phyloP scores from a whole-genome alignment of 2,797 vertebrate genomes.

The Sebastes vulpes region DNA sequence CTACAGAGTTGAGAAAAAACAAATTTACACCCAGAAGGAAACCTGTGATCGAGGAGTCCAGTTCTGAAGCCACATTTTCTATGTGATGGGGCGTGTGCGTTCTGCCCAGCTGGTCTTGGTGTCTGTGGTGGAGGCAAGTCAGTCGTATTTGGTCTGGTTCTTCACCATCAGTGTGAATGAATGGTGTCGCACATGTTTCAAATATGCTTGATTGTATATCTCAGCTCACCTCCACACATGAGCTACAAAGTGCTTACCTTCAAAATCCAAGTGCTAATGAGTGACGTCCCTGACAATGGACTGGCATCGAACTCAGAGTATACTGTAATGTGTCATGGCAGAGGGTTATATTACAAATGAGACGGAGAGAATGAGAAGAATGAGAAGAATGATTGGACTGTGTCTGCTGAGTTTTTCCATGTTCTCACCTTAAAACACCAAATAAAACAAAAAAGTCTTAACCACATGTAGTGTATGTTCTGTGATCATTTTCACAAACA shows the following conservation, averaged over 20 bases:
- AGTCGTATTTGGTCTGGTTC: slow-evolving; percentile 16
- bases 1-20: not conserved
- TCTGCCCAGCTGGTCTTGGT: not conserved
- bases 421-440: slow-evolving; percentile 77
- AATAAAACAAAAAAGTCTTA: slow-evolving; percentile 75
- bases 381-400: slow-evolving; percentile 49
- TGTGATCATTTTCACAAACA: slow-evolving; percentile 26
- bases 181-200: slow-evolving; percentile 20
- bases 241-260: slow-evolving; percentile 64
- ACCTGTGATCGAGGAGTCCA: not conserved
- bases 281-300: slow-evolving; percentile 1
- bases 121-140: slow-evolving; percentile 15
- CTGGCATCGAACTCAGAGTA: slow-evolving; percentile 24
- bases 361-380: slow-evolving; percentile 29
- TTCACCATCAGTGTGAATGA: slow-evolving; percentile 15
- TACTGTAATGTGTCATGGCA: slow-evolving; percentile 16
- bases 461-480: not conserved
- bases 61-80: not conserved
- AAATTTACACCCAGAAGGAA: not conserved
- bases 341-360: slow-evolving; percentile 29
- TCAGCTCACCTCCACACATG: slow-evolving; percentile 54
- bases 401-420: slow-evolving; percentile 50
- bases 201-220: slow-evolving; percentile 59
- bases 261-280: slow-evolving; percentile 12
- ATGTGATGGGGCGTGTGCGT: not conserved